Percentiles rank a stretch among this genome's conserved stretches.
These are phyloP conservation scores for Drosophila sulfurigaster DNA, from an alignment of 1,140 invertebrate genomes.

Conservation along the genomic window DNA sequence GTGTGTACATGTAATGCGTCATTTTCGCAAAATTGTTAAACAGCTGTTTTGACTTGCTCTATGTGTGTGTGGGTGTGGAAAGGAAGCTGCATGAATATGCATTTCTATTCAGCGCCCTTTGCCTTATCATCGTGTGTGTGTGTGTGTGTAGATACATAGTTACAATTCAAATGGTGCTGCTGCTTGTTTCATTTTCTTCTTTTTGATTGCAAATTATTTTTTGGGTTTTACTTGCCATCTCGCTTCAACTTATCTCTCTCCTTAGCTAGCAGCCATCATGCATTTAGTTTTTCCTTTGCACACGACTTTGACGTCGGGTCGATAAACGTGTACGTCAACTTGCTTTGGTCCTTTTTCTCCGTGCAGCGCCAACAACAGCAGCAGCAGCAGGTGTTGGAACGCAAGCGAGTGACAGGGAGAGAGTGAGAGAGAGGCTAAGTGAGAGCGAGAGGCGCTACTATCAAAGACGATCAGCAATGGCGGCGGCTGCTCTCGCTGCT, in stretches of 20 bases:
- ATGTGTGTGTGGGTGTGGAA: neutral
- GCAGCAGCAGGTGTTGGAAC: constrained; percentile 38
- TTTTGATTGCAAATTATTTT: constrained; percentile 22
- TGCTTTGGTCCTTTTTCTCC: constrained; percentile 32
- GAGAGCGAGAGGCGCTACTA: constrained; percentile 30
- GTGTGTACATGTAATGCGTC: constrained; percentile 21
- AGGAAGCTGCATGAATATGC: constrained; percentile 20
- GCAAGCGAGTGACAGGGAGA: constrained; percentile 27
- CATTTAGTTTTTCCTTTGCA: constrained; percentile 13
- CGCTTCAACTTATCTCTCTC: constrained; percentile 5
- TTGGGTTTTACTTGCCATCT: constrained; percentile 19
- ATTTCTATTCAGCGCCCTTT: constrained; percentile 5
- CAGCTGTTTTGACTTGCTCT: constrained; percentile 31
- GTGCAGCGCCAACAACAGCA: neutral
- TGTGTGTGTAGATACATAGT: neutral
- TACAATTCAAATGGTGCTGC: neutral
- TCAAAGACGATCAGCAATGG: constrained; percentile 22
- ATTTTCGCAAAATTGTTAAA: constrained; percentile 38
- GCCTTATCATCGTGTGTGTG: neutral
- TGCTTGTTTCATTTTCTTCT: constrained; percentile 14
- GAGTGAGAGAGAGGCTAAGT: constrained; percentile 17
- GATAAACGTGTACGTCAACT: constrained; percentile 31
- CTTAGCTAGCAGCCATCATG: constrained; percentile 7
- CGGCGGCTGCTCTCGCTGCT: neutral
- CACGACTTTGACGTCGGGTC: constrained; percentile 11